Conservation (phyloP, 2,797 vertebrate species). For the Orestias chungarensis region DNA sequence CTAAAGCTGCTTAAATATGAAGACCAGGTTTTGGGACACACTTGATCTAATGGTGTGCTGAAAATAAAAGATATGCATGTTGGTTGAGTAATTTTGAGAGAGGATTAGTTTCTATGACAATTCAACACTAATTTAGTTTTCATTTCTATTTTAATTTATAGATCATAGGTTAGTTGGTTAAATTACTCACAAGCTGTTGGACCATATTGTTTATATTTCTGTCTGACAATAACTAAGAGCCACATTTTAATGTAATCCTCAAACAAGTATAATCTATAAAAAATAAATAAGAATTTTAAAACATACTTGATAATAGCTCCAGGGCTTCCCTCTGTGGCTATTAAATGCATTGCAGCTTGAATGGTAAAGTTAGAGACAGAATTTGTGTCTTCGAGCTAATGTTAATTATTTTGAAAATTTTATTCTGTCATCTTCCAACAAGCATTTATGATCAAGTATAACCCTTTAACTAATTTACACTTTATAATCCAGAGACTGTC, state of each 20-base stretch:
- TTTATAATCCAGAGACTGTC: not conserved
- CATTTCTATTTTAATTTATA: not conserved
- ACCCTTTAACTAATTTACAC: not conserved
- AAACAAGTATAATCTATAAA: too few species aligned
- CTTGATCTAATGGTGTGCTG: not conserved
- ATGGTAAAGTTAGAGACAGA: not conserved
- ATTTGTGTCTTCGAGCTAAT: too few species aligned
- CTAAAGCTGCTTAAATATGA: not conserved
- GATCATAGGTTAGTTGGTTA: not conserved
- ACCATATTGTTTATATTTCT: too few species aligned
- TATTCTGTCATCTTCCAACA: not conserved
- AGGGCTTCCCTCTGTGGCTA: conserved; percentile 7
- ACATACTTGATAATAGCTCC: not conserved
- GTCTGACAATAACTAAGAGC: too few species aligned
- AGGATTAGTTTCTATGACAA: not conserved
- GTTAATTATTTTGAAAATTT: too few species aligned
- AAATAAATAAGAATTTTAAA: too few species aligned
- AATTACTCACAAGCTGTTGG: not conserved
- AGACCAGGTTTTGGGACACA: not conserved
- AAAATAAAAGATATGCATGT: not conserved
- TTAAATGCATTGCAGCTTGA: not conserved
- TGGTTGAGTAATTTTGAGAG: too few species aligned
- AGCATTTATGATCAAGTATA: not conserved
- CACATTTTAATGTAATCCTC: not conserved
- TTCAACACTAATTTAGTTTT: not conserved